Percentiles rank a stretch among this genome's conserved stretches.
phyloP scores from a whole-genome alignment of 1,140 invertebrate genomes.

The Hyphantria cunea region DNA sequence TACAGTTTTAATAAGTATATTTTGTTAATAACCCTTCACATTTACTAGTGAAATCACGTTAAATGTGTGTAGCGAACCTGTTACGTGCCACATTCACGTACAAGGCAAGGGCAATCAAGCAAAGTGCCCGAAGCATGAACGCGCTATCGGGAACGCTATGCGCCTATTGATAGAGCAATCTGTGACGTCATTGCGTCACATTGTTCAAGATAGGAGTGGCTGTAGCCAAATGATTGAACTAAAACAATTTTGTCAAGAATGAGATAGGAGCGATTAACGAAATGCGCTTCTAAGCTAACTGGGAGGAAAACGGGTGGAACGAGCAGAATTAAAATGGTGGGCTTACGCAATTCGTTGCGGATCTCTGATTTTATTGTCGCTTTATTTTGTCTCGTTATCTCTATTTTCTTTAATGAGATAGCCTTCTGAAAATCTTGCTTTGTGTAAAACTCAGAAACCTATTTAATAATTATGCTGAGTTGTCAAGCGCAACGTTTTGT shows the following conservation, averaged over 20 bases:
- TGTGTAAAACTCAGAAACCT: background rate
- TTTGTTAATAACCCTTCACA: background rate
- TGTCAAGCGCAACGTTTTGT: background rate
- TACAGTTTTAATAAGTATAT: background rate
- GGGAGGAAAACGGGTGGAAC: conserved; percentile 1
- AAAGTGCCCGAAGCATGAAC: background rate
- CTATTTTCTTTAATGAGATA: conserved; percentile 20
- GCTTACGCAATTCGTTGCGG: conserved; percentile 18
- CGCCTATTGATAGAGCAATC: background rate
- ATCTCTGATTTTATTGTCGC: conserved; percentile 27
- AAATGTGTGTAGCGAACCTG: background rate
- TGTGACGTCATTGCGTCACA: background rate
- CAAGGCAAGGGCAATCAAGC: background rate
- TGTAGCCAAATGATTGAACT: conserved; percentile 9
- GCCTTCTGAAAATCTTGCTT: conserved; percentile 6
- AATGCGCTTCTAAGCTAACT: conserved; percentile 15
- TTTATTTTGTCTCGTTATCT: conserved; percentile 20
- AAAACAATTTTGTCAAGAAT: conserved; percentile 18
- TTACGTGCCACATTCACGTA: background rate
- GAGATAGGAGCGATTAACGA: conserved; percentile 18
- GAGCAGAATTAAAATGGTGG: conserved; percentile 20
- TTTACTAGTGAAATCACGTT: background rate
- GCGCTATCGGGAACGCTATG: background rate
- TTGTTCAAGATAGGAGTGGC: background rate
- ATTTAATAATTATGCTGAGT: conserved; percentile 1